Conservation (phyloP, 2,888 invertebrate species). For the Nemapogon koenigi region DNA sequence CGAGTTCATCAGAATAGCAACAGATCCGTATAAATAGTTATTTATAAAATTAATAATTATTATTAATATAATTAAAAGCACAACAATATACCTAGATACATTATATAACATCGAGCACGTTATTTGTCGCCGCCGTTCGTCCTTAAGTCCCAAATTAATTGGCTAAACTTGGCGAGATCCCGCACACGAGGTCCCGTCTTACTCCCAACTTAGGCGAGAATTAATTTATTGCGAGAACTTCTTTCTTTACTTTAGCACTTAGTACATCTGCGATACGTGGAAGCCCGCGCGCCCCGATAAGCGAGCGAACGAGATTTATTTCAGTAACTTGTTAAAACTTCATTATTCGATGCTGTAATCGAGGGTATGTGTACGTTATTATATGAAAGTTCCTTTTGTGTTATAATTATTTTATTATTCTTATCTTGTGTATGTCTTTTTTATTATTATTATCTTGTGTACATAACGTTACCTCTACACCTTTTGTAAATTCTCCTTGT, state of each 20-base stretch:
- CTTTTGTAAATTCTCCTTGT: no score
- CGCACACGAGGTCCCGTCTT: constrained; percentile 33
- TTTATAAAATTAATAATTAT: constrained; percentile 17
- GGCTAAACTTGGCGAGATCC: constrained; percentile 55
- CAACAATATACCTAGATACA: constrained; percentile 14
- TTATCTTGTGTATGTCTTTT: no score
- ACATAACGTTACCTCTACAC: no score
- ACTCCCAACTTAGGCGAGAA: constrained; percentile 52
- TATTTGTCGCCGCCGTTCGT: constrained; percentile 40
- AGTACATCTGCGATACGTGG: constrained; percentile 26
- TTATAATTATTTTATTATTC: no score
- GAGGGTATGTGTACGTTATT: constrained; percentile 12
- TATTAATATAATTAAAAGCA: constrained; percentile 29
- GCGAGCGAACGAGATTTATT: constrained; percentile 50
- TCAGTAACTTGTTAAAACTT: constrained; percentile 55
- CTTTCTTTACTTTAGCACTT: constrained; percentile 57
- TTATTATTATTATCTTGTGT: no score
- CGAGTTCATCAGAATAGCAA: no score
- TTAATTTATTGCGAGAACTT: constrained; percentile 60
- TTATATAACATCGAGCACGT: constrained; percentile 17
- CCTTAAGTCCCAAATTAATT: constrained; percentile 59
- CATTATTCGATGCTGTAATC: constrained; percentile 44
- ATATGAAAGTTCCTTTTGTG: constrained; percentile 3
- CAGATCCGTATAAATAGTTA: no score
- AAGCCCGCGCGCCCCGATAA: constrained; percentile 38